These are phyloP conservation scores for Sphenodon punctatus DNA, from an alignment of 2,797 vertebrate genomes.

Conservation along the genomic window DNA sequence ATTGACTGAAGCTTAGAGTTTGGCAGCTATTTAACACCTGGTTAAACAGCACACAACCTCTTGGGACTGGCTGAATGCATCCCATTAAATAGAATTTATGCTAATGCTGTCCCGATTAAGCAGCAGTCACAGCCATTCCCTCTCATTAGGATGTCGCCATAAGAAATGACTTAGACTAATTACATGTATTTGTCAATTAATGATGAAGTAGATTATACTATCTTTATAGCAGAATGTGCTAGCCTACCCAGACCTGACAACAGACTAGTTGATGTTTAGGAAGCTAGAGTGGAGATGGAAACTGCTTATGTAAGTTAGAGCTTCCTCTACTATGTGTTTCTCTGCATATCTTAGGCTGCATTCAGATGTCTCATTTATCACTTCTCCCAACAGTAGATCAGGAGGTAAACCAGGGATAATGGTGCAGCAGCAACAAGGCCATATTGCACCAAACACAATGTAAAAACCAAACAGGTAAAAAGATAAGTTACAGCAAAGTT, in stretches of 20 bases:
- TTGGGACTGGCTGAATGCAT: not conserved
- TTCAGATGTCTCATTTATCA: no score
- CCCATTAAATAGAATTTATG: not conserved
- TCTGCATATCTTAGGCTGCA: no score
- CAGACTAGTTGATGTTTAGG: no score
- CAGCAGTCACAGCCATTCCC: constrained; percentile 8
- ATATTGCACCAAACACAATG: no score
- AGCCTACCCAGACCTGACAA: not conserved
- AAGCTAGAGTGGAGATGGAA: no score
- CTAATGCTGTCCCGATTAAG: not conserved
- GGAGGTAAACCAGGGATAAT: no score
- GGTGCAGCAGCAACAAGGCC: no score
- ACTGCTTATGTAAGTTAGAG: no score
- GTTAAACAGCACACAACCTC: not conserved
- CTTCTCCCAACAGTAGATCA: no score
- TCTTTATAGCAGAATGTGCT: not conserved
- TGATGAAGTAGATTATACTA: constrained; percentile 6
- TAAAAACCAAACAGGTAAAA: no score
- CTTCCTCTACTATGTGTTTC: no score
- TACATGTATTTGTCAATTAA: constrained; percentile 23
- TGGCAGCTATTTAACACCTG: not conserved
- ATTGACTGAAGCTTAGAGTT: not conserved
- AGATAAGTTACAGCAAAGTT: no score
- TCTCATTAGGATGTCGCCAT: constrained; percentile 38
- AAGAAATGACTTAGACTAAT: constrained; percentile 21